Percentiles rank a stretch among this genome's conserved stretches.
These are phyloP conservation scores for Epinotia nisella DNA, from an alignment of 2,888 invertebrate genomes.

Conservation along the genomic window DNA sequence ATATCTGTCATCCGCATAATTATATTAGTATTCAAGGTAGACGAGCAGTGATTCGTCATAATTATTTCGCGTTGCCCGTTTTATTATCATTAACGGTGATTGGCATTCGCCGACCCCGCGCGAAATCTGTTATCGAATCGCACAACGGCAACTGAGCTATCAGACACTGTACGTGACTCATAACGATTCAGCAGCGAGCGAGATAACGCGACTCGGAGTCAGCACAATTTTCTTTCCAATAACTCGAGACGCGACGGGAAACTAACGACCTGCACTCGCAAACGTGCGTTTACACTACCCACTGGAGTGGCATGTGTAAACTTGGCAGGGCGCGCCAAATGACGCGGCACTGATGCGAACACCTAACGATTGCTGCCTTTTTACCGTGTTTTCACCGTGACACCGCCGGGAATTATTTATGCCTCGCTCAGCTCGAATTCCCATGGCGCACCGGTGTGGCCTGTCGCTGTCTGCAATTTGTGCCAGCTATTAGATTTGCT, in stretches of 20 bases:
- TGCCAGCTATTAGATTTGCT: conserved; percentile 32
- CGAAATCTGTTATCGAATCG: conserved; percentile 35
- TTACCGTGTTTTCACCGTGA: conserved; percentile 41
- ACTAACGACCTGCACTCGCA: conserved; percentile 43
- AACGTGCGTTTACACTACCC: conserved; percentile 44
- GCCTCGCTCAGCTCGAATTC: conserved; percentile 34
- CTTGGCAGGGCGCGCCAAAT: conserved; percentile 38
- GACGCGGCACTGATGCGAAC: conserved; percentile 43
- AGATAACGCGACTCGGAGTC: conserved; percentile 44
- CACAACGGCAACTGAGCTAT: conserved; percentile 23
- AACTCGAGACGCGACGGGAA: conserved; percentile 38
- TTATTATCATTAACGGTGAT: conserved; percentile 16
- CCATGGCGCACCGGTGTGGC: background rate
- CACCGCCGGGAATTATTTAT: conserved; percentile 43
- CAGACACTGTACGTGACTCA: conserved; percentile 41
- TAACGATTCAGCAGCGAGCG: conserved; percentile 40
- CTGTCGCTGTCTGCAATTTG: conserved; percentile 34
- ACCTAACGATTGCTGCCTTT: conserved; percentile 44
- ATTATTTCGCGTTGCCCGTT: background rate
- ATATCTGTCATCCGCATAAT: too few species aligned
- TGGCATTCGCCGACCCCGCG: conserved; percentile 8
- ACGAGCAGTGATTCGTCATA: background rate
- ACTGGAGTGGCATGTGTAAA: conserved; percentile 43
- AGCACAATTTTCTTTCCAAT: conserved; percentile 47
- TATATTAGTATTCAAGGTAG: background rate